Evolutionary conservation across 2,113 vertebrate species (phyloP).

Genomic region (Xenus cinereus): DNA sequence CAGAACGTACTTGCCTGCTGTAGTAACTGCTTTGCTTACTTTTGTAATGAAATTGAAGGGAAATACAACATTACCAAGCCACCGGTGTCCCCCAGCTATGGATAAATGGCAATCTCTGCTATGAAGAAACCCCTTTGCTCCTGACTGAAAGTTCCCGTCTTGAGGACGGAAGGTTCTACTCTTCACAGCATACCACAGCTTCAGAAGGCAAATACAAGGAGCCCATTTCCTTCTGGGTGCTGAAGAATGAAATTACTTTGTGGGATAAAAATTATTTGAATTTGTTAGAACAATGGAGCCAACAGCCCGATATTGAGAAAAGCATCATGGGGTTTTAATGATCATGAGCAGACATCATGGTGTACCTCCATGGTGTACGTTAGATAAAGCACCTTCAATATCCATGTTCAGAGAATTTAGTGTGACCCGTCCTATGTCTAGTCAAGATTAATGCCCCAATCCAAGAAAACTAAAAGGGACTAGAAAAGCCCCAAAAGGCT

Average conservation of each 20-base stretch:
- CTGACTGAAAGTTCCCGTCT: background rate
- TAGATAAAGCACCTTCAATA: background rate
- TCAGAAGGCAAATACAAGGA: background rate
- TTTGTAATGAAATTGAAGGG: background rate
- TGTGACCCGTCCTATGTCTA: background rate
- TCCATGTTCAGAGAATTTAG: background rate
- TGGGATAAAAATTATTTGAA: background rate
- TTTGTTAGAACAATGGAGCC: background rate
- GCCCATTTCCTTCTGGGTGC: background rate
- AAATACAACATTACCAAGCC: background rate
- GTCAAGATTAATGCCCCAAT: background rate
- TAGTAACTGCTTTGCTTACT: background rate
- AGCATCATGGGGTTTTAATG: background rate
- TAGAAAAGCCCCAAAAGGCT: background rate
- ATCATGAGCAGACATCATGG: background rate
- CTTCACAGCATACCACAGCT: background rate
- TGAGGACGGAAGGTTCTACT: background rate
- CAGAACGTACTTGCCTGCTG: background rate
- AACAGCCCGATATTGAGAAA: background rate
- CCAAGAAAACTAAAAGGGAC: background rate
- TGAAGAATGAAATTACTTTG: background rate
- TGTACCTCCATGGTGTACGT: background rate
- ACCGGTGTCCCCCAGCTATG: background rate
- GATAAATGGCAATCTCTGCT: background rate
- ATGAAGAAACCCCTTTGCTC: background rate